Base-by-base conservation (phyloP, 2,888 invertebrate species). In the Phragmatobia fuliginosa region DNA sequence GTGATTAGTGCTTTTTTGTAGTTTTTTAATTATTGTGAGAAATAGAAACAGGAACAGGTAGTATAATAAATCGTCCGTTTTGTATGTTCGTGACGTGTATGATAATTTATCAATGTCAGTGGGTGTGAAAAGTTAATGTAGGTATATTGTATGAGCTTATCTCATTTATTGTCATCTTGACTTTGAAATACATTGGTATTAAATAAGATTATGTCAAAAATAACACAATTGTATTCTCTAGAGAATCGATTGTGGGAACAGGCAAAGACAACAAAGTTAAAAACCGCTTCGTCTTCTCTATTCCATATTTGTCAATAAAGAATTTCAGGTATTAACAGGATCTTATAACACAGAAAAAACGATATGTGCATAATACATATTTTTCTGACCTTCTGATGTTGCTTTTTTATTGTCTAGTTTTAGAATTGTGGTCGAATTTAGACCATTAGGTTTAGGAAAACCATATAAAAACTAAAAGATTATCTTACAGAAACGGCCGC, bases 401-500 rank as follows among this genome's bases (percentile, higher is more conserved):
- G n/a, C 10, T 21, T 21, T 49, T 49, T 21, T 2, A n/a, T 49
- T n/a, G 2, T 8, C n/a, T 7, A 49, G 10, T 8, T 49, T 45
- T 6, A n/a, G 11, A 14, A 25, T 4, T 14, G 5, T 52, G 25
- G 14, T n/a, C 49, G 49, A 45, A 11, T 52, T 52, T 49, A 3
- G 10, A 11, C n/a, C 3, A n/a, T 10, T 49, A n/a, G 10, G 49
- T 10, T n/a, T n/a, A n/a, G n/a, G n/a, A n/a, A 49, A n/a, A 2
- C 11, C 14, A 25, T 25, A 21, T 49, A n/a, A 63, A 32, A 32
- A 33, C n/a, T 21, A 49, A 45, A 36, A 5, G 25, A 2, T 25
- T 49, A 8, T 90, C 96, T 92, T 89, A 97, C 97, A 92, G 98
- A 98, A 45, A 98, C 97, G 80, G 97, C 96, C 74, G 97, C 97